phyloP scores from a whole-genome alignment of 2,888 invertebrate genomes.

The Troides aeacus region DNA sequence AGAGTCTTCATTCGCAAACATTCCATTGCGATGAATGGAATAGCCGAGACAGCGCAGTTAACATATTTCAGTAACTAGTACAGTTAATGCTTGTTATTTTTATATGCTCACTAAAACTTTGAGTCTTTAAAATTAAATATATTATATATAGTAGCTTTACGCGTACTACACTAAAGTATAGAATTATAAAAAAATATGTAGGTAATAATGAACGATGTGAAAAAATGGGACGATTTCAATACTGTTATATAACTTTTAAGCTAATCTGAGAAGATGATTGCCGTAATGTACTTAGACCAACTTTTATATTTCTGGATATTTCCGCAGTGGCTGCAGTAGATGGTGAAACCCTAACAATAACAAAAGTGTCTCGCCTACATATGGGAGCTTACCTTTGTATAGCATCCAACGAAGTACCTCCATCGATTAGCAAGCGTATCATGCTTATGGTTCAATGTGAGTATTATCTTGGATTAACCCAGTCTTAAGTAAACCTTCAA shows the following conservation, averaged over 20 bases:
- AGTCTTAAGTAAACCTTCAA: conserved; percentile 24
- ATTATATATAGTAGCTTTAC: no score
- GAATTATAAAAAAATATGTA: no score
- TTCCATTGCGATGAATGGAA: conserved; percentile 19
- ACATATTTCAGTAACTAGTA: neutral
- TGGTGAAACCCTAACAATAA: conserved; percentile 91
- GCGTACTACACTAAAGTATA: no score
- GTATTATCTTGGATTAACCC: conserved; percentile 58
- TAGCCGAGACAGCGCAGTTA: conserved; percentile 13
- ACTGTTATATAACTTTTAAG: no score
- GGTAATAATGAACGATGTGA: no score
- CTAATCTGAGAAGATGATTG: neutral
- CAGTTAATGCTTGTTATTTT: neutral
- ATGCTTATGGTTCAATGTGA: conserved; percentile 91
- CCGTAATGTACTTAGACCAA: neutral
- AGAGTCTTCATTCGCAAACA: conserved; percentile 21
- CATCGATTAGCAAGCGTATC: conserved; percentile 92
- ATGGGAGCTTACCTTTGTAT: conserved; percentile 97
- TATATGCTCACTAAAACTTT: neutral
- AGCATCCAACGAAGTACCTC: conserved; percentile 95
- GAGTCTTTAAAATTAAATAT: no score
- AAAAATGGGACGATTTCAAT: no score
- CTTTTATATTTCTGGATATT: conserved; percentile 34
- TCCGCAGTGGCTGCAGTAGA: conserved; percentile 90
- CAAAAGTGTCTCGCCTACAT: conserved; percentile 93